Evolutionary conservation across 2,797 vertebrate genomes (phyloP).

Genomic region (Gambelia wislizenii): DNA sequence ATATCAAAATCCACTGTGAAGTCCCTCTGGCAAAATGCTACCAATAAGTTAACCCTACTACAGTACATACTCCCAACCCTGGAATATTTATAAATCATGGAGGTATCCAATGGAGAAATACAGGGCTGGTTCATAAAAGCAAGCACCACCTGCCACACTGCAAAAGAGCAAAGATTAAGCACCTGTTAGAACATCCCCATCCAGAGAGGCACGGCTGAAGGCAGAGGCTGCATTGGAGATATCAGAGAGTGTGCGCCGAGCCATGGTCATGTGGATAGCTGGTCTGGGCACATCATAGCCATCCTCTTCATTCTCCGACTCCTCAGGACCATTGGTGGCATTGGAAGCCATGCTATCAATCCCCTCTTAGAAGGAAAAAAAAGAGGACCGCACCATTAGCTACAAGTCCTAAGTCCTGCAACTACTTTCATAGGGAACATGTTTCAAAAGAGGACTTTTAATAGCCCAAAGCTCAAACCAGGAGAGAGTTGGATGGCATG

Average conservation of each 20-base stretch:
- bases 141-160: neutral
- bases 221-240: constrained; percentile 84
- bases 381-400: constrained; percentile 9
- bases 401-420: neutral
- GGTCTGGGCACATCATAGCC: constrained; percentile 91
- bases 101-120: neutral
- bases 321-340: constrained; percentile 73
- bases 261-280: constrained; percentile 77
- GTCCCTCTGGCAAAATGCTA: neutral
- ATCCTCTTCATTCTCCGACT: constrained; percentile 87
- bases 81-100: neutral
- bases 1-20: neutral
- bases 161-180: neutral
- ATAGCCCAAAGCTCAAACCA: neutral
- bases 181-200: constrained; percentile 81
- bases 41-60: neutral
- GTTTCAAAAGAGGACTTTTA: neutral
- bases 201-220: constrained; percentile 87
- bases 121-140: neutral
- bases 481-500: neutral
- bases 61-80: too few relatives aligned
- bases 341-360: constrained; percentile 62
- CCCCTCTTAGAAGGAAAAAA: constrained; percentile 61
- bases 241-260: constrained; percentile 91
- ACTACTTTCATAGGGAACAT: neutral